Evolutionary conservation across 1,140 invertebrate genomes (phyloP).

Genomic region (Polyergus mexicanus): DNA sequence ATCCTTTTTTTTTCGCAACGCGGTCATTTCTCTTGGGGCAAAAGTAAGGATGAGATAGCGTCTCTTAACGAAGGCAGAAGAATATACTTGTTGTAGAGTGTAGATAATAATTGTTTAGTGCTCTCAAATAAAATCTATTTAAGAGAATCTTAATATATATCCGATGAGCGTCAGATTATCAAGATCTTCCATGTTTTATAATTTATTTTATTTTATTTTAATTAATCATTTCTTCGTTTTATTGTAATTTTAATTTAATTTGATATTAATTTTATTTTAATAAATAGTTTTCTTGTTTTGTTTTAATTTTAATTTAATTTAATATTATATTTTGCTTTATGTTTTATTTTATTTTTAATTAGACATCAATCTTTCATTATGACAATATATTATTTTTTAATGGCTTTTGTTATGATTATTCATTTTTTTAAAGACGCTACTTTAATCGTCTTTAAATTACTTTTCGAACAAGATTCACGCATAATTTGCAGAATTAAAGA

Average conservation of each 20-base stretch:
- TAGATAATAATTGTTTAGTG: slow-evolving; percentile 79
- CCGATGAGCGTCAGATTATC: background rate
- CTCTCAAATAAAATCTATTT: slow-evolving; percentile 80
- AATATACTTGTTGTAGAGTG: slow-evolving; percentile 75
- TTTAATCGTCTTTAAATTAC: background rate
- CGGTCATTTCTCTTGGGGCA: background rate
- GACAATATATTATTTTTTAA: background rate
- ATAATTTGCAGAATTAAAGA: background rate
- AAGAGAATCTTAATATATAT: slow-evolving; percentile 52
- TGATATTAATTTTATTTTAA: background rate
- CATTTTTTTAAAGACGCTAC: background rate
- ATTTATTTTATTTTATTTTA: background rate
- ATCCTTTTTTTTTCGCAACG: slow-evolving; percentile 21
- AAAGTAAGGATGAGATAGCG: background rate
- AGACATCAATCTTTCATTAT: background rate
- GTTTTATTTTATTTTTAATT: slow-evolving; percentile 4
- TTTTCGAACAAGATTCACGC: background rate
- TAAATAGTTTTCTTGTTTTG: background rate
- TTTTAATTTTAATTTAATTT: background rate
- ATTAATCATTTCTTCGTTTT: background rate
- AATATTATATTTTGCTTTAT: background rate
- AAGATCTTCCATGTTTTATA: background rate
- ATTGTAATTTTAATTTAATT: background rate
- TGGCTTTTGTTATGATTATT: too few species aligned
- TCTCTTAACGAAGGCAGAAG: slow-evolving; percentile 39